Evolutionary conservation across 2,797 vertebrate genomes (phyloP).

Genomic region (Esox masquinongy): DNA sequence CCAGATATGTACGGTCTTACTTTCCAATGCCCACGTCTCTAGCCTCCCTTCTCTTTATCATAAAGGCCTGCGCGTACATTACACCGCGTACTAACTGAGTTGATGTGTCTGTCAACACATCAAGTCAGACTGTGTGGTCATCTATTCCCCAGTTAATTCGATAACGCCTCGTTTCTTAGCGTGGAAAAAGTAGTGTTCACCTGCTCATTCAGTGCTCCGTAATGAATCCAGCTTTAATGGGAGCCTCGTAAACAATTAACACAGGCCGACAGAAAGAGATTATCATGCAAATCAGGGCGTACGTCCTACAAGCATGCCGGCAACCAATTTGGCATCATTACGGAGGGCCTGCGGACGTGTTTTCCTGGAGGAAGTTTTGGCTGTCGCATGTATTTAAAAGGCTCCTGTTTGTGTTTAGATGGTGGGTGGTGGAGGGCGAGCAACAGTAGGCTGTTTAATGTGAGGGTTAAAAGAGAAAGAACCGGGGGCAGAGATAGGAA

Average conservation of each 20-base stretch:
- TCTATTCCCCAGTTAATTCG: conserved; percentile 14
- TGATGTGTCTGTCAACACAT: neutral
- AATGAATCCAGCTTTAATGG: conserved; percentile 42
- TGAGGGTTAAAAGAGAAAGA: neutral
- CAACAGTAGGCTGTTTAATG: conserved; percentile 1
- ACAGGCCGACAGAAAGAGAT: conserved; percentile 10
- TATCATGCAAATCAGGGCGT: conserved; percentile 35
- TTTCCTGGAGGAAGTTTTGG: conserved; percentile 27
- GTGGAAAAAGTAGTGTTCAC: conserved; percentile 24
- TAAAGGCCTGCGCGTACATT: neutral
- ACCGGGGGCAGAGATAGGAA: no score
- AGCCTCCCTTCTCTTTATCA: neutral
- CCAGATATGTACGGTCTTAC: neutral
- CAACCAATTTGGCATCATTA: conserved; percentile 19
- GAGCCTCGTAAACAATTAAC: conserved; percentile 41
- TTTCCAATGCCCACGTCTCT: no score
- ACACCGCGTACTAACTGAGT: neutral
- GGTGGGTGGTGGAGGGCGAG: neutral
- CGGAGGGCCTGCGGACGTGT: conserved; percentile 20
- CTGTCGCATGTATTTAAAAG: conserved; percentile 37
- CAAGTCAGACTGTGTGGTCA: neutral
- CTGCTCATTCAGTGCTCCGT: conserved; percentile 18
- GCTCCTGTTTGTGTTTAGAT: neutral
- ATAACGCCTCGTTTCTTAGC: conserved; percentile 20
- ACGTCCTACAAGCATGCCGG: conserved; percentile 24